phyloP scores from a whole-genome alignment of 2,113 vertebrate genomes.

The Saccopteryx bilineata region DNA sequence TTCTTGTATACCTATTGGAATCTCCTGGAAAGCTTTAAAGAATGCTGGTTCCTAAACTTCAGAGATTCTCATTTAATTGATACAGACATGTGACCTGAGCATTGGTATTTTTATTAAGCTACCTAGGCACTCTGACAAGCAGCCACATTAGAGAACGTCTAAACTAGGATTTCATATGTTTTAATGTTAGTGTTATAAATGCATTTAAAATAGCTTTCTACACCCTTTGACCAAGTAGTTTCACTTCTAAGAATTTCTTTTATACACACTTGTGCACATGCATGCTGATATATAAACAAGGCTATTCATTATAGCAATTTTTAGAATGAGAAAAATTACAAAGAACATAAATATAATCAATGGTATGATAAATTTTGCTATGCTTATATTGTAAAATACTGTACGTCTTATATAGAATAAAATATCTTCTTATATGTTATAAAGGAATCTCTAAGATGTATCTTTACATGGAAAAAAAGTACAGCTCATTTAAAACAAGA shows the following conservation, averaged over 20 bases:
- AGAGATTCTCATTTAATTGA: slow-evolving; percentile 39
- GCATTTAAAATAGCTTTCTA: slow-evolving; percentile 36
- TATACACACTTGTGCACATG: not conserved
- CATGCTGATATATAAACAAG: not conserved
- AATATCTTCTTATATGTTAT: not conserved
- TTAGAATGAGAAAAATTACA: slow-evolving; percentile 41
- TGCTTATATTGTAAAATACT: not conserved
- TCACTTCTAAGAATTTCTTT: slow-evolving; percentile 46
- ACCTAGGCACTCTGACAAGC: not conserved
- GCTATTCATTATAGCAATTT: slow-evolving; percentile 20
- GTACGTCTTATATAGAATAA: not conserved
- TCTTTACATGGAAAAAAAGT: slow-evolving; percentile 21
- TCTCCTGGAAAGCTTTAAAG: slow-evolving; percentile 15
- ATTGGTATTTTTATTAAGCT: slow-evolving; percentile 35
- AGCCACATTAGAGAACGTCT: slow-evolving; percentile 30
- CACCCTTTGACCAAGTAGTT: slow-evolving; percentile 25
- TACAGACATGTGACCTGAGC: not conserved
- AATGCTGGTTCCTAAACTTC: not conserved
- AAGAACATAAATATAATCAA: not conserved
- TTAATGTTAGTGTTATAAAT: slow-evolving; percentile 5
- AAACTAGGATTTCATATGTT: slow-evolving; percentile 28
- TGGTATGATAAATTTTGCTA: slow-evolving; percentile 32
- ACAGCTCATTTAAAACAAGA: slow-evolving; percentile 21
- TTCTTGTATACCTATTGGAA: not conserved
- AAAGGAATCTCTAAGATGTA: not conserved